Percentiles rank a stretch among this genome's conserved stretches.
phyloP scores from a whole-genome alignment of 1,140 invertebrate species.

The Bombus confusus region DNA sequence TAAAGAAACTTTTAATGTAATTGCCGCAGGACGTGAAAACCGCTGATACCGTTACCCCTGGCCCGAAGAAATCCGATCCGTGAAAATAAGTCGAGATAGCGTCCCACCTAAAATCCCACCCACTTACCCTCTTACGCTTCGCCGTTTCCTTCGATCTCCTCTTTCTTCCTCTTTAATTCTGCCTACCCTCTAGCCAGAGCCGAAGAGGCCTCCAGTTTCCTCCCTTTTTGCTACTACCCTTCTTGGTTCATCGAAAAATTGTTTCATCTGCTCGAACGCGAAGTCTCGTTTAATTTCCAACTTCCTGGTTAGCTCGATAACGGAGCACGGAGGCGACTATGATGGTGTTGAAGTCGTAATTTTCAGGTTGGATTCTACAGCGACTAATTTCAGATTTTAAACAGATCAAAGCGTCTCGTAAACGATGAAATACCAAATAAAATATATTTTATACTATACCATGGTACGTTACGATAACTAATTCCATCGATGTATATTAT shows the following conservation, averaged over 20 bases:
- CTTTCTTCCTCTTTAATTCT: neutral
- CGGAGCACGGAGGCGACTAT: neutral
- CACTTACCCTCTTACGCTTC: slow-evolving; percentile 45
- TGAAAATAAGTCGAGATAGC: slow-evolving; percentile 71
- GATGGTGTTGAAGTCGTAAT: neutral
- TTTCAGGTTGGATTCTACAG: neutral
- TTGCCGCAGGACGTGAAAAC: slow-evolving; percentile 73
- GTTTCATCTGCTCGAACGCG: slow-evolving; percentile 53
- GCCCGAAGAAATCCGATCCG: slow-evolving; percentile 68
- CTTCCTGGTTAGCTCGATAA: slow-evolving; percentile 48
- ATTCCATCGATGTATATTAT: no score
- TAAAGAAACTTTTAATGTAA: slow-evolving; percentile 75
- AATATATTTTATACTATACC: neutral
- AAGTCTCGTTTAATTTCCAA: slow-evolving; percentile 62
- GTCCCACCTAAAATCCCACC: slow-evolving; percentile 64
- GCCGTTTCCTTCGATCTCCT: slow-evolving; percentile 19
- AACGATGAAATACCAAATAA: neutral
- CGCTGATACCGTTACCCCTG: slow-evolving; percentile 70
- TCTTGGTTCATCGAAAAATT: slow-evolving; percentile 61
- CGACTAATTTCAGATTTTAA: neutral
- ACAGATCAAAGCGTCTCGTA: neutral
- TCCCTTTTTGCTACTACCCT: neutral
- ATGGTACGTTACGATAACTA: no score
- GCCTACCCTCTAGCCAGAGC: no score
- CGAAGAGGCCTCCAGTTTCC: neutral